A percentile compares a stretch with the other conserved stretches of the same genome.
Conservation (phyloP, 1,140 invertebrate genomes). For the Euura saliciscinereae region DNA sequence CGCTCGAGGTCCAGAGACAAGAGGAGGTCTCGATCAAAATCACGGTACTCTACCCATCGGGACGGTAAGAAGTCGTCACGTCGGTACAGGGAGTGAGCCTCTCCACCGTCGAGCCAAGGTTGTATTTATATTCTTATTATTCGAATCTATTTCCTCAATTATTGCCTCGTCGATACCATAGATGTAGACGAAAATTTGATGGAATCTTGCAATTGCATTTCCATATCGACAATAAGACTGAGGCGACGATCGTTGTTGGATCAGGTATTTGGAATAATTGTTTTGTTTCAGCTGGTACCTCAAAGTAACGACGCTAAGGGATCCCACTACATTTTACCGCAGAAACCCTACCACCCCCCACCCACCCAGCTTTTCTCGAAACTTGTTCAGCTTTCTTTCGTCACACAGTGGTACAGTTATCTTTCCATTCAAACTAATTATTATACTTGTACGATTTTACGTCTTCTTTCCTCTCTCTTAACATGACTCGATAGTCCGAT, state of each 20-base stretch:
- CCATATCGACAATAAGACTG: not conserved
- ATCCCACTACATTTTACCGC: not conserved
- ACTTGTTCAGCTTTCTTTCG: not conserved
- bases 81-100: slow-evolving; percentile 55
- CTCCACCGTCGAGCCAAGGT: slow-evolving; percentile 44
- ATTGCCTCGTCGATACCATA: too few relatives aligned
- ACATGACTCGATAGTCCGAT: not conserved
- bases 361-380: not conserved
- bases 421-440: not conserved
- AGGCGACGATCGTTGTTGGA: not conserved
- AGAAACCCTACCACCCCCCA: not conserved
- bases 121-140: slow-evolving; percentile 33
- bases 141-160: not conserved
- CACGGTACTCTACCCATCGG: slow-evolving; percentile 47
- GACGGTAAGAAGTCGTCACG: slow-evolving; percentile 58
- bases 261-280: not conserved
- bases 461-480: not conserved
- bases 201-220: not conserved
- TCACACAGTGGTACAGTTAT: not conserved
- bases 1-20: slow-evolving; percentile 44
- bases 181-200: not conserved
- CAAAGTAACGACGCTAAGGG: too few relatives aligned
- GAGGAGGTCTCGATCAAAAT: slow-evolving; percentile 45
- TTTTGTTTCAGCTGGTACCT: not conserved
- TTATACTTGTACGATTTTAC: not conserved